Conservation (phyloP, 2,888 invertebrate genomes). For the Bugula neritina region DNA sequence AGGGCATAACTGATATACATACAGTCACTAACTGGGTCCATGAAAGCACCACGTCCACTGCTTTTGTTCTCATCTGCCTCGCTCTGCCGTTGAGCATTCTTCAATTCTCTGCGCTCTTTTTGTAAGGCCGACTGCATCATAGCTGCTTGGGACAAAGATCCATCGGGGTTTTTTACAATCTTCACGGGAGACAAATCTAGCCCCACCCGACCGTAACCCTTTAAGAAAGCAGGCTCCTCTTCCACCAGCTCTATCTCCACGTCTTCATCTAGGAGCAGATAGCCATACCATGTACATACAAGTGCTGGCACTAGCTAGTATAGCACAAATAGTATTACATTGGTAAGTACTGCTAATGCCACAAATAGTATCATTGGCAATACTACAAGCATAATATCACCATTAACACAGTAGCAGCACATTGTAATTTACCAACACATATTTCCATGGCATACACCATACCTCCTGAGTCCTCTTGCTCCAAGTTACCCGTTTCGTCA, state of each 20-base stretch:
- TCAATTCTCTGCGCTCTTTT: conserved; percentile 91
- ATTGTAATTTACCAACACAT: too few relatives aligned
- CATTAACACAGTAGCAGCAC: too few relatives aligned
- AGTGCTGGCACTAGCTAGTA: too few relatives aligned
- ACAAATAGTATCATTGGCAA: too few relatives aligned
- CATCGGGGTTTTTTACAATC: conserved; percentile 98
- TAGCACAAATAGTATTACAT: too few relatives aligned
- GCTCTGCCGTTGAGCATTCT: conserved; percentile 67
- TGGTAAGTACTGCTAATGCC: too few relatives aligned
- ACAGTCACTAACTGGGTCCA: conserved; percentile 12
- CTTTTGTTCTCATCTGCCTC: conserved; percentile 56
- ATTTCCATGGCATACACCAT: too few relatives aligned
- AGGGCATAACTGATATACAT: too few relatives aligned
- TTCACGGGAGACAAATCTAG: conserved; percentile 86
- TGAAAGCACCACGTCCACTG: not conserved
- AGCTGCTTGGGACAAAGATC: conserved; percentile 94
- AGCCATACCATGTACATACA: conserved; percentile 29
- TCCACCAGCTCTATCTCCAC: conserved; percentile 96
- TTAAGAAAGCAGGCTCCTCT: conserved; percentile 92
- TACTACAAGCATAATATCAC: too few relatives aligned
- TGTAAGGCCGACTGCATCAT: conserved; percentile 99
- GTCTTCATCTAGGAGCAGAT: conserved; percentile 98
- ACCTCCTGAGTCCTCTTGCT: conserved; percentile 57
- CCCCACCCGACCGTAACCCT: conserved; percentile 73
- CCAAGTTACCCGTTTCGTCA: conserved; percentile 84